These are phyloP conservation scores for Halcyon badia DNA, from an alignment of 2,797 vertebrate species.

Conservation along the genomic window DNA sequence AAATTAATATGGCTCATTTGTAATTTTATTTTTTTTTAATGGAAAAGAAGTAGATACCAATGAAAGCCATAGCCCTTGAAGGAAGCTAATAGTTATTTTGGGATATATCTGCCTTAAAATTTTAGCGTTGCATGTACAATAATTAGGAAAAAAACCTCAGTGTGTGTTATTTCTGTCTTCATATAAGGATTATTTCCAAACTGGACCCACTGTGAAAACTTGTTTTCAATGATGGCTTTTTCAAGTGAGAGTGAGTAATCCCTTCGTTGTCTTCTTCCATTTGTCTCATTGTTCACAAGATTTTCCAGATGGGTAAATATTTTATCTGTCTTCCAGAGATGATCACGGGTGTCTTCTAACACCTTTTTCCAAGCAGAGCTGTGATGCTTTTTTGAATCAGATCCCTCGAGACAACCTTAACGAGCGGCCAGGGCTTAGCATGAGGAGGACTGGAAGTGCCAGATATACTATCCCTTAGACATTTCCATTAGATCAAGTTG, in stretches of 20 bases:
- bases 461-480: background rate
- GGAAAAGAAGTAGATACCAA: too few species aligned
- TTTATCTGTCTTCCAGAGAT: background rate
- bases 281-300: background rate
- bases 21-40: background rate
- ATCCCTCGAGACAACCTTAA: background rate
- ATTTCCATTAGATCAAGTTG: background rate
- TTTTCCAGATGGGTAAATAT: constrained; percentile 6
- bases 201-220: background rate
- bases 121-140: background rate
- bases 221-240: background rate
- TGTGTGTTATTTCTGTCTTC: constrained; percentile 5
- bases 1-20: background rate
- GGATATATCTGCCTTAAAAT: background rate
- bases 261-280: background rate
- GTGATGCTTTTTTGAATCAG: background rate
- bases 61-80: background rate
- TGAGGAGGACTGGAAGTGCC: background rate
- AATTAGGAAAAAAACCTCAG: background rate
- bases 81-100: background rate
- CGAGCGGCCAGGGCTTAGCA: background rate
- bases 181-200: constrained; percentile 14
- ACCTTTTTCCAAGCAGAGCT: background rate
- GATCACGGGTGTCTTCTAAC: background rate
- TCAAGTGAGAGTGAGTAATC: constrained; percentile 26